phyloP scores from a whole-genome alignment of 2,888 invertebrate species.

The Rambutsinella grinnellia region DNA sequence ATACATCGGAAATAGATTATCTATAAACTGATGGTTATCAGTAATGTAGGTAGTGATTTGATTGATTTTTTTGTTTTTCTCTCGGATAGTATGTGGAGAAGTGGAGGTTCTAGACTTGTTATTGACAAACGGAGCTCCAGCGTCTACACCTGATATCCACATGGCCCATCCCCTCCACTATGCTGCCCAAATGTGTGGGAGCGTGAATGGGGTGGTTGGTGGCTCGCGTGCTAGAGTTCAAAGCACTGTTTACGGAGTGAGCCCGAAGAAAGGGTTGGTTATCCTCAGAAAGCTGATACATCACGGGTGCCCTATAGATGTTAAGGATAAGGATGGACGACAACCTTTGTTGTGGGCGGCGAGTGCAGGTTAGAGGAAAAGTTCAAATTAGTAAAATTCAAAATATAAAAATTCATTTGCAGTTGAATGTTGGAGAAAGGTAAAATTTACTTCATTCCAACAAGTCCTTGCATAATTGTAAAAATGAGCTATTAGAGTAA shows the following conservation, averaged over 20 bases:
- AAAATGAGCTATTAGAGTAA: neutral
- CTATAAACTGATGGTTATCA: conserved; percentile 53
- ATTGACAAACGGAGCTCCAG: conserved; percentile 85
- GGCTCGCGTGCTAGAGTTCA: conserved; percentile 69
- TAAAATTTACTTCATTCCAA: neutral
- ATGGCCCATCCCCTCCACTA: conserved; percentile 97
- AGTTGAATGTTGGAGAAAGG: too few relatives aligned
- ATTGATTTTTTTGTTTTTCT: conserved; percentile 33
- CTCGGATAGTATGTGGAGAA: conserved; percentile 96
- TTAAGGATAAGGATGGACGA: conserved; percentile 91
- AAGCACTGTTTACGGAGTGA: conserved; percentile 60
- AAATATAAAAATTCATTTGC: neutral
- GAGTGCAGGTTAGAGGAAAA: conserved; percentile 79
- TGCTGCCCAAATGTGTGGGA: conserved; percentile 96
- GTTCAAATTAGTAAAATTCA: too few relatives aligned
- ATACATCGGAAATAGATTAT: neutral
- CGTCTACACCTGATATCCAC: conserved; percentile 91
- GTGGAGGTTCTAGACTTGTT: conserved; percentile 88
- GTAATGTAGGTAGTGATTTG: too few relatives aligned
- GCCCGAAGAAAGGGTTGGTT: conserved; percentile 72
- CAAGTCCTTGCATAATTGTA: too few relatives aligned
- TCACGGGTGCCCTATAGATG: conserved; percentile 85
- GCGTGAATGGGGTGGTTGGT: conserved; percentile 77
- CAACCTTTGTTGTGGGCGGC: conserved; percentile 98
- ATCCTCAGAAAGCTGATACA: conserved; percentile 84